Evolutionary conservation across 2,113 vertebrate species (phyloP), one percentile per base, ranked within the genome.

Genomic region (Australoheros scitulus): DNA sequence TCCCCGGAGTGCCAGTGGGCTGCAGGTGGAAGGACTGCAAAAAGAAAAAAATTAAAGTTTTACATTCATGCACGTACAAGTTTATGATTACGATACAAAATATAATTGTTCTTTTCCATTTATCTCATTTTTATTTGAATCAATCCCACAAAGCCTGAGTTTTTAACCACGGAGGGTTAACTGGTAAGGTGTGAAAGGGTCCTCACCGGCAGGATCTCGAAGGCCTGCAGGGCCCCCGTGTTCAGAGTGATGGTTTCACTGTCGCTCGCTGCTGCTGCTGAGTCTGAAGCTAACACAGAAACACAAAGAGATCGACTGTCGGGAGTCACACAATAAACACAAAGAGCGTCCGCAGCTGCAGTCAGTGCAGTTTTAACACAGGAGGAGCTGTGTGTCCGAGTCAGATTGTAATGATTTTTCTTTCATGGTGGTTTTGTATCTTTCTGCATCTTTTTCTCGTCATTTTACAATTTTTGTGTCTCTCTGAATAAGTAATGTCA

Each of bases 21-120:
- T 99, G 98, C 61, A 99, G 96, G 87, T 99, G 98, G 90, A 99
- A 99, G 43, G 98, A 99, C 98, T 99, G 47, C 24, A 72, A 10
- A 7, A 55, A 78, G 76, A 84, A 34, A 88, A 6, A 88, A 63
- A 24, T 13, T 34, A 50, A 83, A 2, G 47, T 60, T 26, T 29
- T 52, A 29, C 47, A 70, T 50, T 70, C 3, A 29, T 7, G 1
- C 24, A 50, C 50, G 47, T 11, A 41, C 11, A 41, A 41, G 10
- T 47, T 13, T 47, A 47, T 15, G 43, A 5, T 47, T 47, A 47
- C 2, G 11, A 47, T 15, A 47, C 43, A 47, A 13, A 15, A 47
- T 13, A 13, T 14, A 43, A 3, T 5, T 13, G 41, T 13, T 14
- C 41, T 43, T 14, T 11, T 43, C 41, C 11, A 43, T 50, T 15